Percentiles rank a stretch among this genome's conserved stretches.
These are phyloP conservation scores for Ondatra zibethicus DNA, from an alignment of 2,113 vertebrate species.

Conservation along the genomic window DNA sequence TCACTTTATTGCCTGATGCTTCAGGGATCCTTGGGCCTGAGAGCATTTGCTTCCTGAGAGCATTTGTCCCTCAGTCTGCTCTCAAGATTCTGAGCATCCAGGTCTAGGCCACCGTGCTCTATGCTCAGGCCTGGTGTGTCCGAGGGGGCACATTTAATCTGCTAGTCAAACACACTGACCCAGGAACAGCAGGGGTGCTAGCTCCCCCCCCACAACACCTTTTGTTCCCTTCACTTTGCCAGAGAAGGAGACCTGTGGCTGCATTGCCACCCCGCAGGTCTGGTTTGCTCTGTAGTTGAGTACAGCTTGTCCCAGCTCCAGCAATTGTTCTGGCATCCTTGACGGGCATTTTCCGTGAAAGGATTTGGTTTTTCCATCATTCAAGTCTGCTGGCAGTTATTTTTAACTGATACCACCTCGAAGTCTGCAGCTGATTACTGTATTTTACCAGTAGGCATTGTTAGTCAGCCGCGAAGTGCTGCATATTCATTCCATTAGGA, in stretches of 20 bases:
- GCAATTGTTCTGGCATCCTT: neutral
- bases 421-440: conserved; percentile 8
- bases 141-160: neutral
- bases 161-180: neutral
- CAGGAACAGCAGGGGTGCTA: neutral
- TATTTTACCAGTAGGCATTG: conserved; percentile 20
- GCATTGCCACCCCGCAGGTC: neutral
- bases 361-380: conserved; percentile 51
- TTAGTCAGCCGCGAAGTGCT: neutral
- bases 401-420: conserved; percentile 47
- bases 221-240: neutral
- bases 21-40: neutral
- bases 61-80: neutral
- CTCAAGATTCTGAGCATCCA: neutral
- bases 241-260: neutral
- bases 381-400: conserved; percentile 8
- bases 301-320: neutral
- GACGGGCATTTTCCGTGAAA: conserved; percentile 16
- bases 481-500: neutral
- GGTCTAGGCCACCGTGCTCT: neutral
- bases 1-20: neutral
- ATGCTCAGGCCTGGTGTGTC: neutral
- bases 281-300: neutral
- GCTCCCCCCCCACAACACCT: too few species aligned
- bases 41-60: neutral